phyloP scores from a whole-genome alignment of 2,113 vertebrate species.

The Percopsis transmontana region DNA sequence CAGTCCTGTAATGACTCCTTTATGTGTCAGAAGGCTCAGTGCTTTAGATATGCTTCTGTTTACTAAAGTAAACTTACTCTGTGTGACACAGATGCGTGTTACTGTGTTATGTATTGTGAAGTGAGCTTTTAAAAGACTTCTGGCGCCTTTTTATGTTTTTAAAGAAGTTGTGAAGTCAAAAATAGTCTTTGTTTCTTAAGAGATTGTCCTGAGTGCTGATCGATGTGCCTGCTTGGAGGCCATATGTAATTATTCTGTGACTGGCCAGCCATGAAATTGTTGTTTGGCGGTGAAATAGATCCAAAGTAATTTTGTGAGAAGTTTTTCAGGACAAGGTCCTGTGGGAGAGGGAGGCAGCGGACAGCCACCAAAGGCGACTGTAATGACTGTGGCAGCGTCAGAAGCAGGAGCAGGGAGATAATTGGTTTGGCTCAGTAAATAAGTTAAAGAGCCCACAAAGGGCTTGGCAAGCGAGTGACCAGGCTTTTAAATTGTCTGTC shows the following conservation, averaged over 20 bases:
- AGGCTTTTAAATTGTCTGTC: constrained; percentile 9
- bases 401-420: constrained; percentile 4
- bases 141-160: constrained; percentile 8
- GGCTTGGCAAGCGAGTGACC: constrained; percentile 20
- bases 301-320: constrained; percentile 41
- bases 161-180: constrained; percentile 45
- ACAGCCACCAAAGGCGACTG: constrained; percentile 9
- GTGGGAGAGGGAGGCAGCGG: neutral
- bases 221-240: constrained; percentile 47
- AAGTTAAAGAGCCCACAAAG: constrained; percentile 4
- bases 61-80: constrained; percentile 7
- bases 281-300: constrained; percentile 65
- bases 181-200: constrained; percentile 51
- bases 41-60: neutral
- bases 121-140: neutral
- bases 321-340: constrained; percentile 24
- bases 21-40: neutral
- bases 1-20: neutral
- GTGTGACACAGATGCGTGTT: constrained; percentile 12
- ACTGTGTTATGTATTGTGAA: constrained; percentile 4
- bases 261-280: constrained; percentile 68
- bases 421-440: constrained; percentile 18
- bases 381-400: constrained; percentile 12
- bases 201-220: constrained; percentile 36
- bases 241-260: constrained; percentile 61